phyloP scores from a whole-genome alignment of 2,797 vertebrate genomes.

The Sebastes nivosus region DNA sequence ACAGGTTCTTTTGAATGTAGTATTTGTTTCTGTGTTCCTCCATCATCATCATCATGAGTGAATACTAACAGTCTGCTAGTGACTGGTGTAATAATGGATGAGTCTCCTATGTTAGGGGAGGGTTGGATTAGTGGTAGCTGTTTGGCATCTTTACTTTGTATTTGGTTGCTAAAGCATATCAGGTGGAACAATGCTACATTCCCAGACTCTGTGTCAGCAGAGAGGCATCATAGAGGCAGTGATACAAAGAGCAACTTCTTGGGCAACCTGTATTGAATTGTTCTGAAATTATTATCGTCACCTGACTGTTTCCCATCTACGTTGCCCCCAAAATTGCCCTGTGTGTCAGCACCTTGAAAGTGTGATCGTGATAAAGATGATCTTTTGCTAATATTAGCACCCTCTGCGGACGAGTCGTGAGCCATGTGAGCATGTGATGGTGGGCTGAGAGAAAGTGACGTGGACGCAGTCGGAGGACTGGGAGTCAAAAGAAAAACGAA shows the following conservation, averaged over 20 bases:
- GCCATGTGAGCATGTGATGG: constrained; percentile 75
- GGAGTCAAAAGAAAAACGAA: constrained; percentile 31
- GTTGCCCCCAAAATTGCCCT: constrained; percentile 13
- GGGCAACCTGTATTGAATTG: neutral
- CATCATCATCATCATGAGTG: neutral
- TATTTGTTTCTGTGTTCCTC: neutral
- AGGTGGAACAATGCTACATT: constrained; percentile 72
- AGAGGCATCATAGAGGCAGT: constrained; percentile 37
- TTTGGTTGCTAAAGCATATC: constrained; percentile 80
- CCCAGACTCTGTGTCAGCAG: constrained; percentile 71
- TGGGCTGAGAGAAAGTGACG: constrained; percentile 54
- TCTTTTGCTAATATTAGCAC: constrained; percentile 10
- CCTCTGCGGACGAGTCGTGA: constrained; percentile 73
- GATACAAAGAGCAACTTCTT: constrained; percentile 28
- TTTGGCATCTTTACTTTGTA: constrained; percentile 25
- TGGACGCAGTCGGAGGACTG: constrained; percentile 34
- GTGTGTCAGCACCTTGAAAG: constrained; percentile 15
- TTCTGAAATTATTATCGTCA: neutral
- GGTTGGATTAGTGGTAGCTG: constrained; percentile 3
- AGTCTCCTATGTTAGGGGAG: neutral
- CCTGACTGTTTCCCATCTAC: neutral
- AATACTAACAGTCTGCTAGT: neutral
- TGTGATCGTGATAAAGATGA: neutral
- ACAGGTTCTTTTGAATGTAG: neutral
- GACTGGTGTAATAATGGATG: neutral